Conservation (phyloP, 2,113 vertebrate genomes). For the Gopherus flavomarginatus region DNA sequence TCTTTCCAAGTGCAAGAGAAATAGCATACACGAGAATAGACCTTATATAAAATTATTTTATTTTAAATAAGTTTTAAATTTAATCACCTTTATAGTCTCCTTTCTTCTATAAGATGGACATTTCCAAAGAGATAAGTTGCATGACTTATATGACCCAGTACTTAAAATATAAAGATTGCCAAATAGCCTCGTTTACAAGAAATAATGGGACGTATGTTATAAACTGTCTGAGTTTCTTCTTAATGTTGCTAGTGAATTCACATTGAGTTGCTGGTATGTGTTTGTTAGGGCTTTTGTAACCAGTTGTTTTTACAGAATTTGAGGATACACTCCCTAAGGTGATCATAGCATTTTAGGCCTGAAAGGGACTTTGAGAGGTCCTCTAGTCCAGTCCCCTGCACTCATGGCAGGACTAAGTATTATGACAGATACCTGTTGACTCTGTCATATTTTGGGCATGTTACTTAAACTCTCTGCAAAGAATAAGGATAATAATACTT, state of each 20-base stretch:
- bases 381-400: too few relatives aligned
- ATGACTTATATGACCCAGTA: neutral
- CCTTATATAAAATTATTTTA: neutral
- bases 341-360: too few relatives aligned
- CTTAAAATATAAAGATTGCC: neutral
- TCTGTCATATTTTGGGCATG: neutral
- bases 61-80: neutral
- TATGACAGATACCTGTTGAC: too few relatives aligned
- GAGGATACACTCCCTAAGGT: neutral
- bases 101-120: neutral
- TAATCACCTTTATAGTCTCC: neutral
- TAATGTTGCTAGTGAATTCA: neutral
- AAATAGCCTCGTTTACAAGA: neutral
- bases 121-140: neutral
- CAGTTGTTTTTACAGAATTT: neutral
- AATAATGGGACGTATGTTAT: neutral
- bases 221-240: neutral
- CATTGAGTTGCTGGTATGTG: neutral
- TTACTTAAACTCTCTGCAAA: neutral
- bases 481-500: fast-evolving
- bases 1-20: neutral
- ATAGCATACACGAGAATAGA: neutral
- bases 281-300: neutral
- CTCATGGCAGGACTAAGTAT: neutral
- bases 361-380: too few relatives aligned